Evolutionary conservation across 2,797 vertebrate species (phyloP).

Genomic region (Coccyzus lansbergi): DNA sequence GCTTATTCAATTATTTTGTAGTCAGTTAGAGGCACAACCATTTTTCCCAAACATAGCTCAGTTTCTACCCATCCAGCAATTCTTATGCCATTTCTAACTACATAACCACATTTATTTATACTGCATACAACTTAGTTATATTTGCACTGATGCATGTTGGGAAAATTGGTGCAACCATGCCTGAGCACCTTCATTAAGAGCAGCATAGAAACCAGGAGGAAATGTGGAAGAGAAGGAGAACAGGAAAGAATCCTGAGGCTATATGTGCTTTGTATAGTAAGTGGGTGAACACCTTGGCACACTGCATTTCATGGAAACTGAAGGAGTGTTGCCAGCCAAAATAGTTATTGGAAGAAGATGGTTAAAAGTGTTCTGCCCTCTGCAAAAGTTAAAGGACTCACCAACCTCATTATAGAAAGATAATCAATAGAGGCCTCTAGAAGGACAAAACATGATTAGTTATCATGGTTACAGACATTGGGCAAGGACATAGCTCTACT

Average conservation of each 20-base stretch:
- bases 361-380: not conserved
- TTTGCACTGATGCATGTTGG: not conserved
- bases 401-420: not conserved
- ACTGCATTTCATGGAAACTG: not conserved
- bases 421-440: not conserved
- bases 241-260: not conserved
- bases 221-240: not conserved
- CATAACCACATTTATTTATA: not conserved
- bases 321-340: not conserved
- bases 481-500: not conserved
- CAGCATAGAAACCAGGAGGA: not conserved
- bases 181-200: not conserved
- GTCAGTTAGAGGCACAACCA: not conserved
- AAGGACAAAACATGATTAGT: not conserved
- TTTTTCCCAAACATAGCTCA: not conserved
- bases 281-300: rapidly evolving
- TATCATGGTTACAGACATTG: not conserved
- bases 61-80: not conserved
- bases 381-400: not conserved
- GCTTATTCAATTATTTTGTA: not conserved
- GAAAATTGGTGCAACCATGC: not conserved
- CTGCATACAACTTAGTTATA: not conserved
- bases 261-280: not conserved
- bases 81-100: not conserved
- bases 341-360: not conserved